Percentiles rank a stretch among this genome's conserved stretches.
Evolutionary conservation across 1,140 invertebrate species (phyloP).

Genomic region (Procambarus virginalis): DNA sequence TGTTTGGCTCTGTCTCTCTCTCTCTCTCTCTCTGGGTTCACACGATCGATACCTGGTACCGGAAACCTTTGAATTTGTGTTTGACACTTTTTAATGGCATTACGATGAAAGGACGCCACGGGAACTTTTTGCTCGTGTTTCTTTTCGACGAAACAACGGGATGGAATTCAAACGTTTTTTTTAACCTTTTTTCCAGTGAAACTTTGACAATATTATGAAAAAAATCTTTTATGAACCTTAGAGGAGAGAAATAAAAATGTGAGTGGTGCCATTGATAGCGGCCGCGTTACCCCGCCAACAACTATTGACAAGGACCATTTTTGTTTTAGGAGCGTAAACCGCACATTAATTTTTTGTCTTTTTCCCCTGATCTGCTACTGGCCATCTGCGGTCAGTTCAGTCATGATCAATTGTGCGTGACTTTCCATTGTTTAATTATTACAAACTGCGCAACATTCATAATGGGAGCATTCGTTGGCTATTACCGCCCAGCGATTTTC

Average conservation of each 20-base stretch:
- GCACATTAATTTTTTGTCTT: neutral
- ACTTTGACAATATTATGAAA: constrained; percentile 1
- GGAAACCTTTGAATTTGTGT: constrained; percentile 10
- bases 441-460: neutral
- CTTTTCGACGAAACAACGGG: neutral
- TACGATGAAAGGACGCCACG: neutral
- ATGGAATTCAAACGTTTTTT: neutral
- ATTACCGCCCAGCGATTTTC: neutral
- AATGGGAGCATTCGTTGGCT: neutral
- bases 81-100: constrained; percentile 1
- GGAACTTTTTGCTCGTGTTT: neutral
- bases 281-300: neutral
- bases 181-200: neutral
- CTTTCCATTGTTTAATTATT: neutral
- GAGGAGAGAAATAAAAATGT: neutral
- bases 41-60: neutral
- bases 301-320: neutral
- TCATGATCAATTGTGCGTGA: neutral
- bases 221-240: neutral
- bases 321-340: neutral
- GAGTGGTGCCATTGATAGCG: neutral
- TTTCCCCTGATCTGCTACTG: neutral
- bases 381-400: neutral
- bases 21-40: neutral
- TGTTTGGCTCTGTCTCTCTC: no score